Conservation (phyloP, 2,888 invertebrate genomes). For the Epistrophella euchroma region DNA sequence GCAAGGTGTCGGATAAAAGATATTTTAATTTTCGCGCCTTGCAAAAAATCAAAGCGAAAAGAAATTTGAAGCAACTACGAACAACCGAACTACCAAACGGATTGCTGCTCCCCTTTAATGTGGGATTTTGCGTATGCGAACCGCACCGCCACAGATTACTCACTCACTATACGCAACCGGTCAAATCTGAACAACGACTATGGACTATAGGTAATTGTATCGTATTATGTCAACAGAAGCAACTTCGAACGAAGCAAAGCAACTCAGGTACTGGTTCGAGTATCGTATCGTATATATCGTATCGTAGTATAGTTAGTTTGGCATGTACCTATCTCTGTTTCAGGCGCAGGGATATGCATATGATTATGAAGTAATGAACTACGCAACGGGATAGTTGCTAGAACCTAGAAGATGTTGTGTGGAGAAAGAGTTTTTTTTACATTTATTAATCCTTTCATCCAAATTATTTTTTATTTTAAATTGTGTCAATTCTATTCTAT, state of each 20-base stretch:
- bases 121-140: slow-evolving; percentile 52
- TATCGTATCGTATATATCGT: neutral
- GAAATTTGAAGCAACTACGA: slow-evolving; percentile 7
- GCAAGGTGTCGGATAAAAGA: slow-evolving; percentile 55
- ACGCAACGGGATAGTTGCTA: slow-evolving; percentile 15
- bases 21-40: slow-evolving; percentile 56
- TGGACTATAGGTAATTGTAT: neutral
- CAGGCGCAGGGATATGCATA: neutral
- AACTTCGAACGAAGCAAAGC: slow-evolving; percentile 17
- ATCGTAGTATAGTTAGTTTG: neutral
- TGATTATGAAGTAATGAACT: neutral
- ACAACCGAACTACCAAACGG: slow-evolving; percentile 8
- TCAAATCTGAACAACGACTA: slow-evolving; percentile 35
- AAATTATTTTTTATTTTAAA: too few relatives aligned
- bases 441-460: too few relatives aligned
- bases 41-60: slow-evolving; percentile 26
- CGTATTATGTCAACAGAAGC: slow-evolving; percentile 47
- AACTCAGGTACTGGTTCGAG: slow-evolving; percentile 3
- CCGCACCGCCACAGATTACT: neutral
- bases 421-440: neutral
- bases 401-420: neutral
- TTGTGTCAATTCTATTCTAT: too few relatives aligned
- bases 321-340: too few relatives aligned
- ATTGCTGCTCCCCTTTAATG: slow-evolving; percentile 23
- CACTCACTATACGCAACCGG: slow-evolving; percentile 31